Conservation (phyloP, 2,888 invertebrate genomes). For the Augiades crinisus region DNA sequence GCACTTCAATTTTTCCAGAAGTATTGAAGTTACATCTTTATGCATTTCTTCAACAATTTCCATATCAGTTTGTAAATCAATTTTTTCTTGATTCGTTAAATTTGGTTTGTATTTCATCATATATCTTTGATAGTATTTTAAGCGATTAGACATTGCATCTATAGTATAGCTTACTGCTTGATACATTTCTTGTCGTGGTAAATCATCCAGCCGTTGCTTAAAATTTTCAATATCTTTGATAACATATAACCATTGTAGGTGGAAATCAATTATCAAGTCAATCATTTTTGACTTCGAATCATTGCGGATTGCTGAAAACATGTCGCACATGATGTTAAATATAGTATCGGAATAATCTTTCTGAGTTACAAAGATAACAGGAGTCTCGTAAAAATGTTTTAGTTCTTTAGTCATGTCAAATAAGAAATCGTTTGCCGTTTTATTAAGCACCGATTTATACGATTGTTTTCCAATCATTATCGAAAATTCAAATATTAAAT, state of each 20-base stretch:
- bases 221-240: conserved; percentile 60
- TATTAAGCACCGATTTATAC: conserved; percentile 33
- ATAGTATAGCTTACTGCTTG: conserved; percentile 60
- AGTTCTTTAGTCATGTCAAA: conserved; percentile 62
- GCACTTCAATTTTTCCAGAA: conserved; percentile 55
- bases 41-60: conserved; percentile 74
- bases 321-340: conserved; percentile 56
- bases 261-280: conserved; percentile 60
- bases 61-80: conserved; percentile 52
- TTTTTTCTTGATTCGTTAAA: conserved; percentile 47
- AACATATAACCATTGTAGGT: conserved; percentile 63
- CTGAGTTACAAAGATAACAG: conserved; percentile 59
- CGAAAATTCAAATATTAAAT: neutral
- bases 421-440: conserved; percentile 45
- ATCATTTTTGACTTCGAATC: conserved; percentile 44
- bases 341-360: conserved; percentile 61
- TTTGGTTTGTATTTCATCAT: conserved; percentile 47
- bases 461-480: conserved; percentile 28
- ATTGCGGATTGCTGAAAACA: conserved; percentile 47
- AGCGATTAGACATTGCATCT: conserved; percentile 53
- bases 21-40: conserved; percentile 45
- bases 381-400: conserved; percentile 65
- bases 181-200: conserved; percentile 51
- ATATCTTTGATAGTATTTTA: conserved; percentile 59
- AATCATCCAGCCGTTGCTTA: conserved; percentile 41